Evolutionary conservation across 2,797 vertebrate species (phyloP).

Genomic region (Periophthalmus magnuspinnatus): DNA sequence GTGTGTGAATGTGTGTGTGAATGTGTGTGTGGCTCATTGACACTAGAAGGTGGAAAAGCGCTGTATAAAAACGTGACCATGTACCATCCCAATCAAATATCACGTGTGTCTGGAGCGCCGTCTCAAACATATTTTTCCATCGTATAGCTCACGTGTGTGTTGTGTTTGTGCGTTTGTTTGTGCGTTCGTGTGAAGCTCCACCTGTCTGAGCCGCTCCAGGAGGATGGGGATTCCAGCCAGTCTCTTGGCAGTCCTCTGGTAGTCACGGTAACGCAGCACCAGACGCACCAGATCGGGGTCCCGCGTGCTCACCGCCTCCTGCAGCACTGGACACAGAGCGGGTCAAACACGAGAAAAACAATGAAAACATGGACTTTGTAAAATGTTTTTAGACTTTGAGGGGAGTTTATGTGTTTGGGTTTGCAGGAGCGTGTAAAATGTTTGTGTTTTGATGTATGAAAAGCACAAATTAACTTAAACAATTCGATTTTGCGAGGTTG

Average conservation of each 20-base stretch:
- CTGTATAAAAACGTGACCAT: too few relatives aligned
- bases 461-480: too few relatives aligned
- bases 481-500: neutral
- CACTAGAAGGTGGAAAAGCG: too few relatives aligned
- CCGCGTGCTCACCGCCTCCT: conserved; percentile 94
- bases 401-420: too few relatives aligned
- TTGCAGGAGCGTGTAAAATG: neutral
- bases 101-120: too few relatives aligned
- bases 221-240: conserved; percentile 92
- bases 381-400: neutral
- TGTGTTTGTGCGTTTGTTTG: conserved; percentile 19
- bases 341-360: conserved; percentile 12
- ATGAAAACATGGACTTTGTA: neutral
- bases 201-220: conserved; percentile 93
- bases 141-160: neutral
- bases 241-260: conserved; percentile 92
- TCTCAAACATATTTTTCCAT: too few relatives aligned
- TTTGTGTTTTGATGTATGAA: neutral
- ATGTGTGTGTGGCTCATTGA: too few relatives aligned
- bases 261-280: conserved; percentile 92
- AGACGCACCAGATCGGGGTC: conserved; percentile 92
- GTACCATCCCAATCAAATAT: too few relatives aligned
- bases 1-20: too few relatives aligned
- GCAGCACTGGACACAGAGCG: conserved; percentile 82
- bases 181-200: conserved; percentile 71